These are phyloP conservation scores for Drosophila lini DNA, from an alignment of 1,140 invertebrate species.

Conservation along the genomic window DNA sequence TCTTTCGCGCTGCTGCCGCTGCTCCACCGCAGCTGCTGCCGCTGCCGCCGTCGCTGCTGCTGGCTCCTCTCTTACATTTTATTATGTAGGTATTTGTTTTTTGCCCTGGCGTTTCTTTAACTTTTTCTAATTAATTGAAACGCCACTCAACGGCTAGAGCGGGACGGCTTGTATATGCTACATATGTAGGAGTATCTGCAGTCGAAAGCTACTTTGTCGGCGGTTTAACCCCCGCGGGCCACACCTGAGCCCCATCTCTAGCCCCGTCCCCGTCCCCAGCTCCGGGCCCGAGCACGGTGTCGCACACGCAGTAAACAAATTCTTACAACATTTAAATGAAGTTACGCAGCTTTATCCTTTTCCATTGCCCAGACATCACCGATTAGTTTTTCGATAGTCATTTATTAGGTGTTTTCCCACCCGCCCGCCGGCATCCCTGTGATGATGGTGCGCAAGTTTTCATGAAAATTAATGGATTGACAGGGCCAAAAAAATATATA, in stretches of 20 bases:
- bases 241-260: not conserved
- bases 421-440: not conserved
- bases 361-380: constrained; percentile 30
- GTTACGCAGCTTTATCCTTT: constrained; percentile 48
- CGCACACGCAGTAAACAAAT: constrained; percentile 72
- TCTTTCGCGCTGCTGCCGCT: constrained; percentile 58
- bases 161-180: constrained; percentile 42
- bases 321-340: constrained; percentile 81
- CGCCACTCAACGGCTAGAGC: constrained; percentile 65
- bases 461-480: constrained; percentile 46
- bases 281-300: constrained; percentile 34
- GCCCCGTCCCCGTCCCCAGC: not conserved
- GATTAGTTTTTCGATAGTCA: constrained; percentile 52
- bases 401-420: constrained; percentile 43
- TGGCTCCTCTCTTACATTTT: constrained; percentile 79
- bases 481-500: constrained; percentile 5
- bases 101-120: constrained; percentile 71
- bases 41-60: constrained; percentile 44
- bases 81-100: constrained; percentile 79
- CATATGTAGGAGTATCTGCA: constrained; percentile 43
- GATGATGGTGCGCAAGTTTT: constrained; percentile 14
- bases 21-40: constrained; percentile 38
- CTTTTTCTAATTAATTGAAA: constrained; percentile 83
- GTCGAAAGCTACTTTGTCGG: constrained; percentile 52
- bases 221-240: constrained; percentile 21